Conservation (phyloP, 2,113 vertebrate genomes). For the Zapornia atra region DNA sequence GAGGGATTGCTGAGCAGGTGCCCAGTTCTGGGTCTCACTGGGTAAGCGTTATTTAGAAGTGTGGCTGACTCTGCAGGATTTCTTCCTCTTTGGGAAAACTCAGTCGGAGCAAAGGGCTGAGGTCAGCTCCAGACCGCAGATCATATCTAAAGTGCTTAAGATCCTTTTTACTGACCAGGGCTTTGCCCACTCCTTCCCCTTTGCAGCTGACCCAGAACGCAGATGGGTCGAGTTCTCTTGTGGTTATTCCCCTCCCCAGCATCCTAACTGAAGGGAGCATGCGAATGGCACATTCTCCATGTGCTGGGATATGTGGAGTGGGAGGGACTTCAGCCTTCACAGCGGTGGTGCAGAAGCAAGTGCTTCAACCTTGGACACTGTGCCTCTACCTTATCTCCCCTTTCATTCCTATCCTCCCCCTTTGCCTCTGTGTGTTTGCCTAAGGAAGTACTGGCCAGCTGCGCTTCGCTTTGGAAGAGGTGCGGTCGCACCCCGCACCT, state of each 20-base stretch:
- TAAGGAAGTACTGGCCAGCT: neutral
- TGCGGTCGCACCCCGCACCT: neutral
- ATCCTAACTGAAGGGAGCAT: rapidly evolving
- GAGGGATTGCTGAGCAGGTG: neutral
- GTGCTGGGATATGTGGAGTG: neutral
- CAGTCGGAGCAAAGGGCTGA: neutral
- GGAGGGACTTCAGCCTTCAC: neutral
- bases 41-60: neutral
- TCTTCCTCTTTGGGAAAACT: neutral
- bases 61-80: neutral
- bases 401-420: neutral
- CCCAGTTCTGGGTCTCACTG: rapidly evolving
- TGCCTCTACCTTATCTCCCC: neutral
- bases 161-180: neutral
- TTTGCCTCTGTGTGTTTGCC: neutral
- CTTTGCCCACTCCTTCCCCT: neutral
- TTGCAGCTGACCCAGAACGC: neutral
- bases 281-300: neutral
- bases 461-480: neutral
- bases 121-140: neutral
- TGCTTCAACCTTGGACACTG: neutral
- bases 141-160: neutral
- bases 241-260: rapidly evolving
- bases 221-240: neutral
- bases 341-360: neutral